A percentile compares a stretch with the other conserved stretches of the same genome.
phyloP scores from a whole-genome alignment of 92 coral and sea anemone genomes.

The Epizoanthus ramosus region DNA sequence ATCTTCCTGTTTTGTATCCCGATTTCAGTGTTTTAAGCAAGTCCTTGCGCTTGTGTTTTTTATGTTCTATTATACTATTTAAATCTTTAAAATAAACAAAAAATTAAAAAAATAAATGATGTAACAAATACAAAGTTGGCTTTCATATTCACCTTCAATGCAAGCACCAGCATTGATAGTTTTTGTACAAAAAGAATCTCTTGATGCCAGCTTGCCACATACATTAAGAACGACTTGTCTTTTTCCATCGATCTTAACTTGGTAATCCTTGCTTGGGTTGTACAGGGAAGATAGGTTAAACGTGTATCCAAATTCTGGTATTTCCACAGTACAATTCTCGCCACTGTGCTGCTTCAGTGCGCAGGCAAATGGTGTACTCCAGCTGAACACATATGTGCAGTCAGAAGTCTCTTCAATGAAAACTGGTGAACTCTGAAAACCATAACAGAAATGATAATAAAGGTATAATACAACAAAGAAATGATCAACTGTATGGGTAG shows the following conservation, averaged over 20 bases:
- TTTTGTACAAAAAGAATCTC: constrained; percentile 3
- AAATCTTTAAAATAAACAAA: no score
- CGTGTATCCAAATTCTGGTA: constrained; percentile 29
- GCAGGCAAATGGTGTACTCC: constrained; percentile 36
- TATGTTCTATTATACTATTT: no score
- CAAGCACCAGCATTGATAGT: constrained; percentile 27
- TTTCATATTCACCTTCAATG: constrained; percentile 17
- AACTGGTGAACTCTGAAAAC: constrained; percentile 22
- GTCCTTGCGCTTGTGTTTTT: no score
- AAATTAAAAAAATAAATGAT: not conserved
- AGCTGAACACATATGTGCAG: constrained; percentile 31
- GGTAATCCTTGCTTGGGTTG: not conserved
- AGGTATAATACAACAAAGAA: no score
- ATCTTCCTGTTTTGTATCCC: no score
- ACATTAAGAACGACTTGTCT: constrained; percentile 20
- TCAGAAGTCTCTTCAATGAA: constrained; percentile 29
- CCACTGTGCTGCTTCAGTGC: constrained; percentile 3
- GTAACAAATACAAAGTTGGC: no score
- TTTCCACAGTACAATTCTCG: constrained; percentile 7
- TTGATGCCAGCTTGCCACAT: constrained; percentile 16
- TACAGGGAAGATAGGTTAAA: constrained; percentile 27
- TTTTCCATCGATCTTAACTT: not conserved
- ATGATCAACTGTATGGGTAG: no score
- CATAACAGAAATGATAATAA: no score
- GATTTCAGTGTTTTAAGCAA: no score